These are phyloP conservation scores for Hydrochoerus hydrochaeris DNA, from an alignment of 2,113 vertebrate genomes.

Conservation along the genomic window DNA sequence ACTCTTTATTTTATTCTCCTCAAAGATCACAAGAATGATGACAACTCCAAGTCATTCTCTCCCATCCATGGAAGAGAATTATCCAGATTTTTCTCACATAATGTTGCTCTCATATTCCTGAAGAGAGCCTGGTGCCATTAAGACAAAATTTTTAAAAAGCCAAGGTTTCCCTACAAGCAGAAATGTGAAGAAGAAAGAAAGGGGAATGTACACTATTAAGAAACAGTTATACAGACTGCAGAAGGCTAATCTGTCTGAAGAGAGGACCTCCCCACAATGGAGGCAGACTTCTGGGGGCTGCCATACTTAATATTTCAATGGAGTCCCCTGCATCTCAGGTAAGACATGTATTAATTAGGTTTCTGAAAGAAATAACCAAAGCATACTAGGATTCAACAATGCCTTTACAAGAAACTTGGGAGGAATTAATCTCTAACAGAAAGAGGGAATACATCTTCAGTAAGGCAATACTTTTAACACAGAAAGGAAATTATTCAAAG, in stretches of 20 bases:
- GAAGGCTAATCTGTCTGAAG: background rate
- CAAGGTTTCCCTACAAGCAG: background rate
- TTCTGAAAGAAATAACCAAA: background rate
- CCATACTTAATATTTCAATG: background rate
- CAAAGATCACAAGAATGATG: background rate
- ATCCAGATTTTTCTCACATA: background rate
- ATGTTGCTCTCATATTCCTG: background rate
- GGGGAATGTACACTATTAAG: background rate
- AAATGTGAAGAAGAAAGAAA: background rate
- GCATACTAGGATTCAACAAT: slow-evolving; percentile 27
- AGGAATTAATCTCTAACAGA: slow-evolving; percentile 32
- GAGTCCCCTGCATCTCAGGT: background rate
- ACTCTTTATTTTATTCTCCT: background rate
- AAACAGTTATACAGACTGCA: background rate
- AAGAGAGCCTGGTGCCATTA: background rate
- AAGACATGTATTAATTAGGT: background rate
- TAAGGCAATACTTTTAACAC: slow-evolving; percentile 4
- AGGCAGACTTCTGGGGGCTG: background rate
- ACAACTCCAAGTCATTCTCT: background rate
- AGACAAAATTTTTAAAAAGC: background rate
- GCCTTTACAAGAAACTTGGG: background rate
- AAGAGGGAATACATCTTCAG: slow-evolving; percentile 10
- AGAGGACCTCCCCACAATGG: background rate
- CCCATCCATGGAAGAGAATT: background rate
- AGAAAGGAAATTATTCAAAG: slow-evolving; percentile 27